Evolutionary conservation across 2,888 invertebrate species (phyloP).

Genomic region (Clusia tigrina): DNA sequence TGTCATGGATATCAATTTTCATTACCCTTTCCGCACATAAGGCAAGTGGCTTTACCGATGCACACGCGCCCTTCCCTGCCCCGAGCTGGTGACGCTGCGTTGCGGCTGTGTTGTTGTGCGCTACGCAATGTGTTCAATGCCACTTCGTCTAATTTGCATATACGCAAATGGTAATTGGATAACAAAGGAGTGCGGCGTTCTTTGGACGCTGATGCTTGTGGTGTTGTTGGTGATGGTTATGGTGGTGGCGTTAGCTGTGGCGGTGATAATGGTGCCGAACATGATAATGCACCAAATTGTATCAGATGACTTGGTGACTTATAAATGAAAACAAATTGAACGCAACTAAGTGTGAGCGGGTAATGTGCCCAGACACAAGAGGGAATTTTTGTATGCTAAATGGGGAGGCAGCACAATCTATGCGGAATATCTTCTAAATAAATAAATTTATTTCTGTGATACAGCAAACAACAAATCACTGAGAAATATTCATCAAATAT

Average conservation of each 20-base stretch:
- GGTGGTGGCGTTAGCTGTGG: background rate
- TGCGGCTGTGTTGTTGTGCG: background rate
- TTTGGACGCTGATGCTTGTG: background rate
- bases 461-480: too few relatives aligned
- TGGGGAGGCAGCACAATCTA: too few relatives aligned
- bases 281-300: background rate
- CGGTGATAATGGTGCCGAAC: background rate
- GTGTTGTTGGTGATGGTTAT: background rate
- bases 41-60: too few relatives aligned
- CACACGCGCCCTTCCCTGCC: background rate
- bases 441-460: too few relatives aligned
- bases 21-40: conserved; percentile 11
- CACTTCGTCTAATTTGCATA: conserved; percentile 4
- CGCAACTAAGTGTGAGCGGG: background rate
- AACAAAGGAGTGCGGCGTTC: background rate
- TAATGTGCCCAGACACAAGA: background rate
- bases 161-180: background rate
- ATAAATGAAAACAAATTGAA: background rate
- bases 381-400: too few relatives aligned
- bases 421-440: too few relatives aligned
- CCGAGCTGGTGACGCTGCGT: background rate
- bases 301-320: background rate
- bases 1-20: conserved; percentile 9
- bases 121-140: background rate
- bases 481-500: too few relatives aligned